A percentile compares a stretch with the other conserved stretches of the same genome.
Conservation (phyloP, 2,113 vertebrate species). For the Oncorhynchus kisutch region DNA sequence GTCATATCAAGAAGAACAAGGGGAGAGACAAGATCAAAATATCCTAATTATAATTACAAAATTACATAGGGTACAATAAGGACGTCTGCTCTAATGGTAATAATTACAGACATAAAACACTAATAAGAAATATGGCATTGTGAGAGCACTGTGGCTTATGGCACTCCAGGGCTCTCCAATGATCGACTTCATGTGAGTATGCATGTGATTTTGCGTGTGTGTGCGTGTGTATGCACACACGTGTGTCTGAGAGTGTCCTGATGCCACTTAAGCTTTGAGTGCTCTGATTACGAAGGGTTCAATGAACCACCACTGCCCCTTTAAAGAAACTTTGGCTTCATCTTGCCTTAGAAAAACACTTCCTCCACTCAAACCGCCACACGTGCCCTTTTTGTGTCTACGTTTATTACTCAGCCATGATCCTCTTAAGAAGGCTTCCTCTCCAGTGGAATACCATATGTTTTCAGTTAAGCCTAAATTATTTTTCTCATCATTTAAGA, state of each 20-base stretch:
- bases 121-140: conserved; percentile 60
- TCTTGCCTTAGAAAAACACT: conserved; percentile 55
- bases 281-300: conserved; percentile 52
- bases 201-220: conserved; percentile 12
- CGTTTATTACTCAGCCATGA: conserved; percentile 69
- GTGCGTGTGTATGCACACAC: conserved; percentile 1
- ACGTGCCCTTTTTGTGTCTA: conserved; percentile 73
- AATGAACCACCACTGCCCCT: conserved; percentile 45
- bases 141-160: conserved; percentile 51
- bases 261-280: conserved; percentile 41
- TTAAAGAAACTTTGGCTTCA: conserved; percentile 43
- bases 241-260: conserved; percentile 4
- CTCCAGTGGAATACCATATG: conserved; percentile 91
- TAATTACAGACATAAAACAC: conserved; percentile 65
- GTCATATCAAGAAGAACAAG: conserved; percentile 61
- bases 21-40: conserved; percentile 69
- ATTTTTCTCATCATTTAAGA: conserved; percentile 94
- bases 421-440: conserved; percentile 74
- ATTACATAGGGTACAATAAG: conserved; percentile 64
- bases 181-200: conserved; percentile 4
- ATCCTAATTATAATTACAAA: conserved; percentile 70
- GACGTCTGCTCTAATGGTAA: conserved; percentile 58
- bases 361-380: conserved; percentile 69
- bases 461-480: conserved; percentile 96
- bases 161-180: conserved; percentile 27